Evolutionary conservation across 2,888 invertebrate species (phyloP), one percentile per base, ranked within the genome.

Genomic region (Pimpla rufipes): DNA sequence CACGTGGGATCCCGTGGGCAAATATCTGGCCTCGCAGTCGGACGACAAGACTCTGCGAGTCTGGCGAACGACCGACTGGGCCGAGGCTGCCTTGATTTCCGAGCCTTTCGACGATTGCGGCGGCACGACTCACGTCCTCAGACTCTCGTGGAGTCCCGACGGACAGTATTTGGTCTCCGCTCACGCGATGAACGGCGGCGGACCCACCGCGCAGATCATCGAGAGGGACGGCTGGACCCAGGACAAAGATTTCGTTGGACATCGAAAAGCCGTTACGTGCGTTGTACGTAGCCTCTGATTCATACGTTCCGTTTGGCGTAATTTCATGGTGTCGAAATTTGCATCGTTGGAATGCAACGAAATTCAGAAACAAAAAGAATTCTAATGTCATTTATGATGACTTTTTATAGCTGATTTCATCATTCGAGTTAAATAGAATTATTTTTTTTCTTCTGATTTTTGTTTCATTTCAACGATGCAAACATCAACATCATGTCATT

Each of bases 1-100:
- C 0, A 97, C 98, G 4, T 99, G 99, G 99, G 99, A 99, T 94
- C 99, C 99, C 1, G 97, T 98, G 62, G 99, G 99, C 0, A 98
- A 98, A 93, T 99, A 98, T 92, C 94, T 99, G 80, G 99, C 99
- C 0, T 98, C 98, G 45, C 99, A 99, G 93, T 98, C 98, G 0
- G 99, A 99, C 93, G 99, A 99, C 93, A 98, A 98, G 90, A 97
- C 98, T 16, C 94, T 99, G 23, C 95, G 98, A 90, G 96, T 99
- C 21, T 99, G 99, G 99, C 96, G 98, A 89, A 99, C 99, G 0
- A 96, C 96, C 0, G 99, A 99, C 92, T 99, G 99, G 99, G 95
- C 96, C 3, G 96, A 97, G 88, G 98, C 98, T 90, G 96, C 96
- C 52, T 95, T 97, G 7, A 97, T 99, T 47, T 97, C 96, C 0